Evolutionary conservation across 2,888 invertebrate genomes (phyloP), one percentile per base, ranked within the genome.

Genomic region (Epinotia brunnichana): DNA sequence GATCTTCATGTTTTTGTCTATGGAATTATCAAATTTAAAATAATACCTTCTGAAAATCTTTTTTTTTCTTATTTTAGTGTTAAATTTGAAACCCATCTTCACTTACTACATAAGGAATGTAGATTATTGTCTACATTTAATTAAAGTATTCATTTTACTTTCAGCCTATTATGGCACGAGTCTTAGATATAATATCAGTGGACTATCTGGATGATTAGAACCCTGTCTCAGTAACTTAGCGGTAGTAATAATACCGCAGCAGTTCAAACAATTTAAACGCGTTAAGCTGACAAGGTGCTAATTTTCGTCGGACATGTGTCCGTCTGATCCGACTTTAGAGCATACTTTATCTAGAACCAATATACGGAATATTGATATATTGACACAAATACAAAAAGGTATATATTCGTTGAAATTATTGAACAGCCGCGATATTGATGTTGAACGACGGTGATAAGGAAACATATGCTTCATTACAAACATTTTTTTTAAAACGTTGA

Each of bases 401-500:
- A 15, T n/a, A 15, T 2, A 48, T 48, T 48, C n/a, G 48, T 48
- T 48, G 48, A 48, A 48, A n/a, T n/a, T 48, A 48, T 48, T n/a
- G 5, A n/a, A n/a, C 48, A n/a, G 13, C 48, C 48, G n/a, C 13
- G 15, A 44, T 15, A n/a, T 35, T 35, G 35, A 35, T n/a, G 48
- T 48, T 48, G 3, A 48, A 13, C 5, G 48, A 15, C 56, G 13
- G 17, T 7, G 63, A 63, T 63, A 63, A 63, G 51, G 19, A 62
- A 63, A 63, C 63, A 51, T 29, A 63, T 63, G 63, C 63, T n/a
- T 51, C 24, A 13, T 17, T 51, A 63, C 17, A 63, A 63, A 63
- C 17, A 51, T 51, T 61, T n/a, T 44, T 61, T 44, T 17, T n/a
- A n/a, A 10, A 59, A 59, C 9, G n/a, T 39, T 59, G 9, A 53